Base-by-base conservation (phyloP, 2,113 vertebrate genomes). In the Murina feae region DNA sequence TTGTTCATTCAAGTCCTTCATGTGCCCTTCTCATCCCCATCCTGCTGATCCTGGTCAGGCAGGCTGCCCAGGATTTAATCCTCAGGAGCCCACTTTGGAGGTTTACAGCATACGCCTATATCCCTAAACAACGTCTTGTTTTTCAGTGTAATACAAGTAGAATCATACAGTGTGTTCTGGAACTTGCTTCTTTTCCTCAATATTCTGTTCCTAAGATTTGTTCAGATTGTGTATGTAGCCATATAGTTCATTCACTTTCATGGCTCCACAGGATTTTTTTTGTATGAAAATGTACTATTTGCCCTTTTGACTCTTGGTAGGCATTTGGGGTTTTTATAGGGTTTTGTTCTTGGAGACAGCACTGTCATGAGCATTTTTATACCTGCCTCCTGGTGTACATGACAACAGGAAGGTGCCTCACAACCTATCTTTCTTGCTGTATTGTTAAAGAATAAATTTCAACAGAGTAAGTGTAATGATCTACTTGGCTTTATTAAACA, bases 1-100 rank as follows among this genome's bases (percentile, higher is more conserved):
- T 60, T 55, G 0, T 85, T 86, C 79, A 51, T 80, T 86, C 66
- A 13, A 49, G 81, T 65, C 95, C 86, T 96, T 96, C 58, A 35
- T 69, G 28, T 87, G 83, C 39, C 94, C 91, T 95, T 91, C 17
- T 89, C 25, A 21, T 66, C 63, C 69, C 51, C 9, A 5, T 42
- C 47, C 80, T 96, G 89, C 91, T 87, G 47, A 65, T 71, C 13
- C 42, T 82, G 69, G 49, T 68, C 83, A 69, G 83, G 79, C 89
- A 91, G 58, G 71, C 78, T 94, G 86, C 91, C 91, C 35, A 83
- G 55, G 16, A 49, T 32, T 89, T 96, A 93, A 69, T 75, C 69
- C 84, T 93, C 35, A 66, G 81, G 51, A 94, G 37, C n/a, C 37
- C 53, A 28, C 69, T 91, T 90, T 86, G 53, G 42, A 91, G 37